These are phyloP conservation scores for Megathymus violae DNA, from an alignment of 1,140 invertebrate species.

Conservation along the genomic window DNA sequence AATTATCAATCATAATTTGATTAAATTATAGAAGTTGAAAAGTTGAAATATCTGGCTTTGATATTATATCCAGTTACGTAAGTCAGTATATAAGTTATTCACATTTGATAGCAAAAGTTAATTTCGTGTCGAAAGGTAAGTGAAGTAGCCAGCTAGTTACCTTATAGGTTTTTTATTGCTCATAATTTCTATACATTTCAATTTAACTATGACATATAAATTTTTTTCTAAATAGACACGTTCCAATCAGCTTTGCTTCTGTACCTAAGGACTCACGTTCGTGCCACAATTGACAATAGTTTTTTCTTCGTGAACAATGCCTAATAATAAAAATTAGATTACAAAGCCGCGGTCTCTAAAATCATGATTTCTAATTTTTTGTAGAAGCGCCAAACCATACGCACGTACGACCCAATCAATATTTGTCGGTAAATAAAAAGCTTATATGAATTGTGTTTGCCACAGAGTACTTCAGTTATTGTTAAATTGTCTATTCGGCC, in stretches of 20 bases:
- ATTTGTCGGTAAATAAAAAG: conserved; percentile 22
- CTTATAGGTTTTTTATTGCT: no score
- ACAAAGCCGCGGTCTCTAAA: conserved; percentile 1
- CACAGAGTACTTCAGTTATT: conserved; percentile 17
- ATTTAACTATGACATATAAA: no score
- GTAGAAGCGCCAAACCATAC: conserved; percentile 13
- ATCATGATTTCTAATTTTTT: conserved; percentile 20
- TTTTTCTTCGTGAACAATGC: conserved; percentile 10
- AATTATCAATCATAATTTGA: background rate
- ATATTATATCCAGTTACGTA: background rate
- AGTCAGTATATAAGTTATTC: background rate
- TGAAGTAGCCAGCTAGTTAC: no score
- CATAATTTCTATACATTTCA: no score
- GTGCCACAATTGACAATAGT: conserved; percentile 3
- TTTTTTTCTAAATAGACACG: background rate
- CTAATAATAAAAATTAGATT: conserved; percentile 9
- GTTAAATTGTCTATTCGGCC: no score
- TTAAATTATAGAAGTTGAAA: background rate
- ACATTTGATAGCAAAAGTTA: background rate
- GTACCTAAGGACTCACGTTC: background rate
- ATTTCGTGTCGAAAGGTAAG: no score
- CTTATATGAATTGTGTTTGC: conserved; percentile 10
- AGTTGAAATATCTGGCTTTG: background rate
- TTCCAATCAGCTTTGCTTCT: conserved; percentile 2
- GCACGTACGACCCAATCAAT: conserved; percentile 27